phyloP scores from a whole-genome alignment of 2,888 invertebrate genomes.

The Synanthedon formicaeformis region DNA sequence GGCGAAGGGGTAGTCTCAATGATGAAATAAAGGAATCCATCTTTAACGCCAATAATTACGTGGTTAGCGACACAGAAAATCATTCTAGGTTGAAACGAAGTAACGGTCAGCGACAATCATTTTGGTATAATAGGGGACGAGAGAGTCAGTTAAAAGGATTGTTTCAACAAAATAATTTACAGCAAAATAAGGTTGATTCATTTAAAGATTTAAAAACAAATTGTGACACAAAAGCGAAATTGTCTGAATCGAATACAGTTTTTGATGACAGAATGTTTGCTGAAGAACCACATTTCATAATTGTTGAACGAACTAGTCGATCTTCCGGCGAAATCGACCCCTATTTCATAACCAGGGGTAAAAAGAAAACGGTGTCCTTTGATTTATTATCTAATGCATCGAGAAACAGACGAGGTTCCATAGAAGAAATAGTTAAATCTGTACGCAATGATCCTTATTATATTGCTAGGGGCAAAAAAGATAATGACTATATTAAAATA shows the following conservation, averaged over 20 bases:
- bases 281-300: slow-evolving; percentile 66
- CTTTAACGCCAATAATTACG: slow-evolving; percentile 27
- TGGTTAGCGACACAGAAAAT: slow-evolving; percentile 33
- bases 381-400: slow-evolving; percentile 26
- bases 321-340: slow-evolving; percentile 46
- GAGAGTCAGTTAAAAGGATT: slow-evolving; percentile 32
- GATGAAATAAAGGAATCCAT: slow-evolving; percentile 27
- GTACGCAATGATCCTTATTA: slow-evolving; percentile 64
- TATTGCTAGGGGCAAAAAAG: slow-evolving; percentile 66
- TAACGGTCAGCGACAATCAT: slow-evolving; percentile 12
- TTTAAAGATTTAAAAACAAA: not conserved
- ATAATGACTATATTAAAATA: slow-evolving; percentile 14
- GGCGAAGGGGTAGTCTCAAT: slow-evolving; percentile 17
- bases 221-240: slow-evolving; percentile 13
- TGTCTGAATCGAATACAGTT: slow-evolving; percentile 31
- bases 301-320: slow-evolving; percentile 57
- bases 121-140: slow-evolving; percentile 35
- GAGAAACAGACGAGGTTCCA: slow-evolving; percentile 45
- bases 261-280: slow-evolving; percentile 55
- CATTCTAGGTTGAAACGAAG: slow-evolving; percentile 28
- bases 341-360: slow-evolving; percentile 49
- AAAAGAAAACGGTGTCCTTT: slow-evolving; percentile 32
- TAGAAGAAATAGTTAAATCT: slow-evolving; percentile 57
- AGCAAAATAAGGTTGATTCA: not conserved
- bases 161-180: slow-evolving; percentile 14